Base-by-base conservation (phyloP, 2,797 vertebrate species). In the Valencia hispanica region DNA sequence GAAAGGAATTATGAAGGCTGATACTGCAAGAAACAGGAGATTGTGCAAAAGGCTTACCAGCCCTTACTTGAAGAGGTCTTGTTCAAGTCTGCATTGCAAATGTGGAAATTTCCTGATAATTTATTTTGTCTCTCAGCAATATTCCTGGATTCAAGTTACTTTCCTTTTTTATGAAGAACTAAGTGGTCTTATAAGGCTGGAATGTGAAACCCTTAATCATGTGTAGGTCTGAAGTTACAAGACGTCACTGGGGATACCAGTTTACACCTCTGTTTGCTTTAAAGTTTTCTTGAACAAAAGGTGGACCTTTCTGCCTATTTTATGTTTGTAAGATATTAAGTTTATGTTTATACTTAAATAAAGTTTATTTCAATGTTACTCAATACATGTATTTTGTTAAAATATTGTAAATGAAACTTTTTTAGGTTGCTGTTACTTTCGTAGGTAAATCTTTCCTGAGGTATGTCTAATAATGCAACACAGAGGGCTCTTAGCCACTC, bases 41-140 rank as follows among this genome's bases (percentile, higher is more conserved):
- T 79, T 83, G 75, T 82, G 74, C 86, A 88, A 86, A 82, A 82
- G 55, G 41, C 43, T 63, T 51, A 74, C 84, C 18, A 84, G 83
- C 73, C 84, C 77, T 75, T 70, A 76, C 82, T 71, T 79, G 80
- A 86, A 77, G 14, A 5, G 36, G 61, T 84, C 25, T 61, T 4
- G 14, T 39, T 71, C 45, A 30, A 82, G 77, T 39, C 22, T 66
- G 63, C 63, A 25, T 41, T 39, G 4, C 55, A 27, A 72, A 51
- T 30, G 5, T 1, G 0, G 0, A 57, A 3, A 59, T 77, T 72
- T 72, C 65, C 0, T 1, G 32, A 18, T 68, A 22, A 78, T 48
- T 68, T 57, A 12, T 27, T 36, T 32, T 20, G 34, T n/a, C 50
- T 27, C 25, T 68, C 43, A 75, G 30, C 27, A 39, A 6, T 12